Percentiles rank a stretch among this genome's conserved stretches.
Conservation (phyloP, 2,888 invertebrate genomes). For the Myathropa florea region DNA sequence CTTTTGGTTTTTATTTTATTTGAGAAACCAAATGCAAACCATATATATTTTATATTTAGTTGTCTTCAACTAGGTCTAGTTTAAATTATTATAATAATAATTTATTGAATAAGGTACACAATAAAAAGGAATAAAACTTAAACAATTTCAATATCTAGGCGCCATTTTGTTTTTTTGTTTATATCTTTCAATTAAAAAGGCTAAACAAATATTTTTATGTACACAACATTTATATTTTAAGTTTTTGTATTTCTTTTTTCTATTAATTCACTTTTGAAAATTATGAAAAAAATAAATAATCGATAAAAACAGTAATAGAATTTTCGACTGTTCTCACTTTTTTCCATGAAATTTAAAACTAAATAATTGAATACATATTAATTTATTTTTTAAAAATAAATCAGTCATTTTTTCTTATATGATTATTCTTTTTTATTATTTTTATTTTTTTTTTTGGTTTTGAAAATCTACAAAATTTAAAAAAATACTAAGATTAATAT, state of each 20-base stretch:
- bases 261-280: constrained; percentile 1
- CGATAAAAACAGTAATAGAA: background rate
- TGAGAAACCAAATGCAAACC: constrained; percentile 47
- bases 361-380: constrained; percentile 11
- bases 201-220: constrained; percentile 10
- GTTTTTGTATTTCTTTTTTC: background rate
- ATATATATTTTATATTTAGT: background rate
- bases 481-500: constrained; percentile 37
- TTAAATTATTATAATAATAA: constrained; percentile 8
- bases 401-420: constrained; percentile 41
- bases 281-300: background rate
- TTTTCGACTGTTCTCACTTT: background rate
- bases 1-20: background rate
- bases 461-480: constrained; percentile 48
- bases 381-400: constrained; percentile 44
- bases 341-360: constrained; percentile 9
- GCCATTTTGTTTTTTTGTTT: constrained; percentile 16
- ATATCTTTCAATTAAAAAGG: constrained; percentile 10
- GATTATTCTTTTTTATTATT: constrained; percentile 1
- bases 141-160: constrained; percentile 46
- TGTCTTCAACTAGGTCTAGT: constrained; percentile 8
- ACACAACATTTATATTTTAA: background rate
- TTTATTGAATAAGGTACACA: constrained; percentile 33
- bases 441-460: constrained; percentile 10
- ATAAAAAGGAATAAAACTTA: constrained; percentile 17